These are phyloP conservation scores for Scopus umbretta DNA, from an alignment of 2,113 vertebrate species.

Conservation along the genomic window DNA sequence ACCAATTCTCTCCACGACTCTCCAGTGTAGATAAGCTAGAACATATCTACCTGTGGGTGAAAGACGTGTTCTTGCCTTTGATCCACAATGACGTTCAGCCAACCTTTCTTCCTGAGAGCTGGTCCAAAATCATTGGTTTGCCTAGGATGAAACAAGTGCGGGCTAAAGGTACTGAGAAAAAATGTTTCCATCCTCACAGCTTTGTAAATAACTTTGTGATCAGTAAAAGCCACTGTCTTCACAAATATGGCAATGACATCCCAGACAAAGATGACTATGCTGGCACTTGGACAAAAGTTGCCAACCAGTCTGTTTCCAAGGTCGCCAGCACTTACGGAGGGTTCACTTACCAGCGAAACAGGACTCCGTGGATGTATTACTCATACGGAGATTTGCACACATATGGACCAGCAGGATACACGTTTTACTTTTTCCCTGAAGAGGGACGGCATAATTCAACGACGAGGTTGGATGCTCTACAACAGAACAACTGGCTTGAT, in stretches of 20 bases:
- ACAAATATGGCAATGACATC: not conserved
- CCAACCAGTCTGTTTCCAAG: not conserved
- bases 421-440: constrained; percentile 58
- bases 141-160: constrained; percentile 68
- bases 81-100: constrained; percentile 50
- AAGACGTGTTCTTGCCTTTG: constrained; percentile 14
- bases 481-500: constrained; percentile 61
- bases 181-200: constrained; percentile 4
- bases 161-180: not conserved
- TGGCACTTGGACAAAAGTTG: constrained; percentile 11
- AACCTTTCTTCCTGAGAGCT: constrained; percentile 9
- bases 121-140: constrained; percentile 66
- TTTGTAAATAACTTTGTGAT: not conserved
- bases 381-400: constrained; percentile 31
- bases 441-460: constrained; percentile 42
- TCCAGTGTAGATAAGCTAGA: not conserved
- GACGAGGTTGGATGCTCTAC: constrained; percentile 15
- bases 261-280: constrained; percentile 36
- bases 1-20: constrained; percentile 32
- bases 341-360: constrained; percentile 43
- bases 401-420: constrained; percentile 63
- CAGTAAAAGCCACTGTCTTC: constrained; percentile 54
- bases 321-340: not conserved
- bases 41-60: constrained; percentile 51
- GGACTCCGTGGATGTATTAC: constrained; percentile 27